Evolutionary conservation across 2,888 invertebrate genomes (phyloP).

Genomic region (Eremobia ochroleuca): DNA sequence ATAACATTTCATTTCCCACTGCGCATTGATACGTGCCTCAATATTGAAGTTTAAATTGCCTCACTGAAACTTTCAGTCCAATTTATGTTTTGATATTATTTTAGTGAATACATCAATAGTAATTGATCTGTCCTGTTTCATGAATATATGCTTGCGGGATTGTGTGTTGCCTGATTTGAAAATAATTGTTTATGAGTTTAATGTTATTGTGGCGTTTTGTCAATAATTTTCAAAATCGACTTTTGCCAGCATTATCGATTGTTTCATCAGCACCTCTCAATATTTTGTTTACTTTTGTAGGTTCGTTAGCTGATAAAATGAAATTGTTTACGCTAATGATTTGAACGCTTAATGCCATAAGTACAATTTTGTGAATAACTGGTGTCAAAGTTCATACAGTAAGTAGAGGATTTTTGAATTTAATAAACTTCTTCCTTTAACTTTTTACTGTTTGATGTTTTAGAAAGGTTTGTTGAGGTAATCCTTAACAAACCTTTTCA

Average conservation of each 20-base stretch:
- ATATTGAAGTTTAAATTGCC: conserved; percentile 75
- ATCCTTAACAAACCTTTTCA: no score
- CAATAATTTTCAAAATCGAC: not conserved
- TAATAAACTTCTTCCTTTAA: no score
- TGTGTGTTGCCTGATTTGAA: not conserved
- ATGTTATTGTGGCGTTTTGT: not conserved
- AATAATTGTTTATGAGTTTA: not conserved
- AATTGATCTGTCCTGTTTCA: conserved; percentile 14
- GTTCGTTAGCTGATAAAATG: not conserved
- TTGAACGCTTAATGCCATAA: not conserved
- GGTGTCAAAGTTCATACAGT: not conserved
- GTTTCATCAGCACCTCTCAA: not conserved
- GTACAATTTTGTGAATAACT: not conserved
- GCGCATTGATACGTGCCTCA: conserved; percentile 59
- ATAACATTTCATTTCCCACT: conserved; percentile 50
- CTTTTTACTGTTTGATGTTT: no score
- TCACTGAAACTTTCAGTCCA: conserved; percentile 67
- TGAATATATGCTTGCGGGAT: not conserved
- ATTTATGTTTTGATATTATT: conserved; percentile 70
- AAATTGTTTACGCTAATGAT: not conserved
- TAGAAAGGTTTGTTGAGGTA: no score
- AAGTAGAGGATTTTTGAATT: no score
- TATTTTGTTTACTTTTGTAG: not conserved
- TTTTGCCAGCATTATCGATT: not conserved
- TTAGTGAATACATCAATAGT: conserved; percentile 40